Evolutionary conservation across 2,113 vertebrate genomes (phyloP), one percentile per base, ranked within the genome.

Genomic region (Tenrec ecaudatus): DNA sequence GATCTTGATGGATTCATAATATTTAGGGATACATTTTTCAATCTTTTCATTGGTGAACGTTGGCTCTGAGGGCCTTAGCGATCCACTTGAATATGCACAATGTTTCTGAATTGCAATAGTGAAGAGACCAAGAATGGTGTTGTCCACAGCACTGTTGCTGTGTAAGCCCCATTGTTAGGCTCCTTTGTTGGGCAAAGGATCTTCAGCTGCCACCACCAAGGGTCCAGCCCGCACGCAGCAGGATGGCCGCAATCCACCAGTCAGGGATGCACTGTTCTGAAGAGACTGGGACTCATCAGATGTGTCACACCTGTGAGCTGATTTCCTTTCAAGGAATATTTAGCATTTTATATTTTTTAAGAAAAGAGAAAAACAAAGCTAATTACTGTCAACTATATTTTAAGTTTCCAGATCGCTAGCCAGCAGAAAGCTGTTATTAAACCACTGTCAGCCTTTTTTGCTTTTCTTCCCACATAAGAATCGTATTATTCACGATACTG

Each of bases 401-500:
- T 90, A 97, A 96, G 91, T 96, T 98, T 97, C 94, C 93, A 96
- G 97, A 94, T 97, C 95, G 83, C 91, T 89, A 98, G 96, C 93
- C 93, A 96, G 95, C 83, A 97, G 75, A 33, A 93, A 0, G 62
- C 96, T 96, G 92, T 98, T 98, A 98, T 98, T 98, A 98, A 98
- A 96, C 94, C 96, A 96, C 95, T 96, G 95, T 90, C 96, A 96
- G 96, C 92, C 86, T 97, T 93, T 94, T 97, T 97, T 93, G 96
- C 94, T 96, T 96, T 29, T 31, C 94, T 98, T 98, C 96, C 96
- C 96, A 98, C 97, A 94, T 97, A 97, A 97, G 97, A 97, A 97
- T 97, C 96, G 97, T 97, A 98, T 98, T 97, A 97, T 97, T 97
- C 96, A 96, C 85, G 96, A 96, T 97, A 98, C 96, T 97, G 89